phyloP scores from a whole-genome alignment of 2,113 vertebrate genomes.

The Odocoileus virginianus region DNA sequence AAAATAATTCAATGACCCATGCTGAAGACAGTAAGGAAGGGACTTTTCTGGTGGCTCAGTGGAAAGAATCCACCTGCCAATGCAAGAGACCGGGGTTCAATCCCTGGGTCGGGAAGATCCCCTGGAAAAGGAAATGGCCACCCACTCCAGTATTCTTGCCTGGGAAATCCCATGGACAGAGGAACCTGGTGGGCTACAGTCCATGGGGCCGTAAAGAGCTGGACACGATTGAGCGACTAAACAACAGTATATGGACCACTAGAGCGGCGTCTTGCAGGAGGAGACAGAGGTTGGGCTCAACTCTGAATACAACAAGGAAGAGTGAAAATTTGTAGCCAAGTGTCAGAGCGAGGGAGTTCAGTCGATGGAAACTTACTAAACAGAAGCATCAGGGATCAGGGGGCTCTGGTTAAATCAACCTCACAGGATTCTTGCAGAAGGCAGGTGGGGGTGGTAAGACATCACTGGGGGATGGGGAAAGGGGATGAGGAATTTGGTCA shows the following conservation, averaged over 20 bases:
- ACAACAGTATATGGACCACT: background rate
- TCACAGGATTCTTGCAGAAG: background rate
- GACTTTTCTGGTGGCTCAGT: background rate
- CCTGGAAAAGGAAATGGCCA: background rate
- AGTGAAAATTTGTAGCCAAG: background rate
- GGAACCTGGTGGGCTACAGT: background rate
- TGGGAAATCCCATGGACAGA: background rate
- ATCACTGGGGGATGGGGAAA: background rate
- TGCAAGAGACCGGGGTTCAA: background rate
- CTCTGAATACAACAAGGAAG: background rate
- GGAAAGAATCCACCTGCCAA: background rate
- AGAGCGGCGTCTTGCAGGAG: too few species aligned
- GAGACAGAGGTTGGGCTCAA: background rate
- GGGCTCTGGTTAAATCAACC: background rate
- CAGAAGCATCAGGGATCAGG: background rate
- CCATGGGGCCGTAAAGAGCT: background rate
- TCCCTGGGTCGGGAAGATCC: background rate
- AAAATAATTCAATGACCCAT: background rate
- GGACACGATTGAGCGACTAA: background rate
- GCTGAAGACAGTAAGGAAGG: background rate
- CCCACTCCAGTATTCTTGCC: background rate
- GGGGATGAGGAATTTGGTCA: background rate
- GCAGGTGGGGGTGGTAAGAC: background rate
- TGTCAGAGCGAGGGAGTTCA: background rate
- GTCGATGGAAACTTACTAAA: background rate